Evolutionary conservation across 1,140 invertebrate genomes (phyloP), one percentile per base, ranked within the genome.

Genomic region (Ephestia elutella): DNA sequence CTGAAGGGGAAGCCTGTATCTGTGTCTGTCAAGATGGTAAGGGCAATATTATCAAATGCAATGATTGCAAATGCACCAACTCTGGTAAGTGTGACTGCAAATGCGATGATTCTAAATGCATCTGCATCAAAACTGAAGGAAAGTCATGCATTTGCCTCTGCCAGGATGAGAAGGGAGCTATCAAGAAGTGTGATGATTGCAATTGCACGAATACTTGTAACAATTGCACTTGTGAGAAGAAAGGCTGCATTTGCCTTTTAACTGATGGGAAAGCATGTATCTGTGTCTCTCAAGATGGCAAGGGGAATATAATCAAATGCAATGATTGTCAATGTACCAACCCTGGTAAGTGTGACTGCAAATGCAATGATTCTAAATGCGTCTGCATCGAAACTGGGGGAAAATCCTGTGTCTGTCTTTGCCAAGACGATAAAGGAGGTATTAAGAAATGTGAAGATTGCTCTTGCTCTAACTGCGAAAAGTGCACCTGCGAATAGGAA

Each of bases 361-460:
- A 65, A 35, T 73, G 65, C 35, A 56, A 54, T 15, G 63, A 69
- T 0, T 21, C 32, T 21, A 35, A 55, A 0, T 77, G 75, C 35
- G 25, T 68, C 48, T 75, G 70, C 49, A 60, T 78, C 25, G 8
- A 49, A 15, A 70, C 66, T 19, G 48, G 54, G 4, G 68, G 62
- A 0, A 64, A 65, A 3, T 4, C 56, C 17, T 73, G 70, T 35
- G 57, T 75, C n/a, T 75, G 73, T n/a, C 59, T 75, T 5, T 73
- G 67, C 64, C 30, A 57, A 28, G 64, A 72, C n/a, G 57, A 63
- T 21, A 58, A 61, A 19, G 72, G 65, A 48, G 44, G 61, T 8
- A 57, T 68, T 8, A 65, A 63, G 28, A 17, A 48, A 10, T 74
- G 71, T 30, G 49, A 71, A 2, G 66, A 71, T 20, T 73, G 73